Evolutionary conservation across 1,140 invertebrate genomes (phyloP).

Genomic region (Monomorium pharaonis): DNA sequence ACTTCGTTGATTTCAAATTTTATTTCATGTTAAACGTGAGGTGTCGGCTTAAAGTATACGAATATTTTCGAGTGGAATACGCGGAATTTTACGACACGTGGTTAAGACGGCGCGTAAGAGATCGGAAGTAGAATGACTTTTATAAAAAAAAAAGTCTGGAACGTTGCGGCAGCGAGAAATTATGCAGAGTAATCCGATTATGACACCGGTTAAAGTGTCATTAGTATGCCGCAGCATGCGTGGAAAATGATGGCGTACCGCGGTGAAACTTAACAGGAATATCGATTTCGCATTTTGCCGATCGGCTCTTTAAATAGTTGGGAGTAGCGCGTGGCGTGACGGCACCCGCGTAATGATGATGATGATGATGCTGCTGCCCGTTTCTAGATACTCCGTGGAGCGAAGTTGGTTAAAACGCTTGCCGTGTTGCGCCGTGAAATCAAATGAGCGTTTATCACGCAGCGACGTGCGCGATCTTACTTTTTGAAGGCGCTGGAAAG

Average conservation of each 20-base stretch:
- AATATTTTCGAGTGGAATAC: background rate
- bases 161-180: constrained; percentile 27
- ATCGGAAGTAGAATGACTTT: background rate
- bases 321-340: background rate
- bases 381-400: background rate
- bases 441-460: constrained; percentile 52
- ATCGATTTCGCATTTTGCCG: constrained; percentile 54
- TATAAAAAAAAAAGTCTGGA: background rate
- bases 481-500: constrained; percentile 31
- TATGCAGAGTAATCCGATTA: constrained; percentile 48
- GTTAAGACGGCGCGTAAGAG: background rate
- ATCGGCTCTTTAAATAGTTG: constrained; percentile 54
- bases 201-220: constrained; percentile 46
- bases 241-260: constrained; percentile 27
- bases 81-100: background rate
- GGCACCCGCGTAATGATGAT: constrained; percentile 13
- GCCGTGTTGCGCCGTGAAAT: constrained; percentile 39
- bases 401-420: constrained; percentile 46
- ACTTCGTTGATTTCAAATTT: background rate
- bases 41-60: background rate
- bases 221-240: constrained; percentile 56
- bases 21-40: background rate
- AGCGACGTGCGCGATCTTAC: constrained; percentile 6
- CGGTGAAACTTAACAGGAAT: constrained; percentile 49
- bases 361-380: constrained; percentile 13